phyloP scores from a whole-genome alignment of 2,113 vertebrate species.

The Murina feae region DNA sequence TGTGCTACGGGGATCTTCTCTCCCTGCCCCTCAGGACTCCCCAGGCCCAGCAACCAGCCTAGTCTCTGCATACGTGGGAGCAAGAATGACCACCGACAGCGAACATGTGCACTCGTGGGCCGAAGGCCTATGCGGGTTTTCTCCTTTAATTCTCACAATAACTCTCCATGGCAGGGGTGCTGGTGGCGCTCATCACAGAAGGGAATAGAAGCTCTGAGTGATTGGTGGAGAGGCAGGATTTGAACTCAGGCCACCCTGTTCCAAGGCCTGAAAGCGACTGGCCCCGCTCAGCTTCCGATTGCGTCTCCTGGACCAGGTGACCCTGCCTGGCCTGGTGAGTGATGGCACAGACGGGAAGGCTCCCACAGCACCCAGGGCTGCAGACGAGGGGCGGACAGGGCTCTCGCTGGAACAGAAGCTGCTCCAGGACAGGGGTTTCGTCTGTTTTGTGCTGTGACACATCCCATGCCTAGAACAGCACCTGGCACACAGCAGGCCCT shows the following conservation, averaged over 20 bases:
- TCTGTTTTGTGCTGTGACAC: neutral
- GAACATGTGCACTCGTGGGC: rapidly evolving
- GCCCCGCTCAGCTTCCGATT: neutral
- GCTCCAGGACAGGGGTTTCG: neutral
- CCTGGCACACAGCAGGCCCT: neutral
- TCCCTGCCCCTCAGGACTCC: neutral
- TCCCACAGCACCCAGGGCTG: no score
- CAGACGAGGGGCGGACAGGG: neutral
- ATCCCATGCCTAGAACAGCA: neutral
- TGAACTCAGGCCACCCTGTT: neutral
- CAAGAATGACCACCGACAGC: neutral
- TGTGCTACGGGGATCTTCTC: neutral
- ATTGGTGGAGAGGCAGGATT: neutral
- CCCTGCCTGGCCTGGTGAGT: neutral
- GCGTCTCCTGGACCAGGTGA: neutral
- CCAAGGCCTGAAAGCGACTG: neutral
- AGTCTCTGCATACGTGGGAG: neutral
- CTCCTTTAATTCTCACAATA: neutral
- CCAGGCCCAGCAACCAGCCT: neutral
- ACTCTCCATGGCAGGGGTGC: neutral
- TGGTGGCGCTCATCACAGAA: neutral
- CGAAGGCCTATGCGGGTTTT: neutral
- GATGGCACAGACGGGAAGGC: neutral
- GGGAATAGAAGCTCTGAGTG: neutral
- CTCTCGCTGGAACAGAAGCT: neutral